A percentile compares a stretch with the other conserved stretches of the same genome.
phyloP scores from a whole-genome alignment of 2,888 invertebrate genomes.

The Zeuzera pyrina region DNA sequence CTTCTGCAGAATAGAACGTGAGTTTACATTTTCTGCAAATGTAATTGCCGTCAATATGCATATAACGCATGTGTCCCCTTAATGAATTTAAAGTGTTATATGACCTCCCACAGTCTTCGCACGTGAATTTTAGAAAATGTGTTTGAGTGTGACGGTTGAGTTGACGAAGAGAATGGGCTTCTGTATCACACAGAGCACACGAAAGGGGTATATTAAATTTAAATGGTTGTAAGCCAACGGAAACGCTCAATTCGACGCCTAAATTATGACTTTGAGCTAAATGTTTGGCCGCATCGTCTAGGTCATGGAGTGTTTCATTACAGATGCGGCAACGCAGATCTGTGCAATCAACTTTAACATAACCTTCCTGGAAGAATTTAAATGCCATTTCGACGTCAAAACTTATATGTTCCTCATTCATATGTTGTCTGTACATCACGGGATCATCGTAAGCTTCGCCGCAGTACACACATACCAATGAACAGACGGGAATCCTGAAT shows the following conservation, averaged over 20 bases:
- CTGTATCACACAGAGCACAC: constrained; percentile 24
- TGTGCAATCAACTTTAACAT: constrained; percentile 26
- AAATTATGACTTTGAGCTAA: constrained; percentile 15
- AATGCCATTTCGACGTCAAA: constrained; percentile 17
- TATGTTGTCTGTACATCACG: constrained; percentile 26
- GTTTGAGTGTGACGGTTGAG: constrained; percentile 29
- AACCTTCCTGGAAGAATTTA: constrained; percentile 14
- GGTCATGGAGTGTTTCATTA: constrained; percentile 10
- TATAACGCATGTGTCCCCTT: constrained; percentile 18
- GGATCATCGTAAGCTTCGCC: constrained; percentile 23
- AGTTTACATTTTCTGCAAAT: constrained; percentile 25
- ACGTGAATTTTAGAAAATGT: constrained; percentile 27
- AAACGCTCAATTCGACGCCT: constrained; percentile 12
- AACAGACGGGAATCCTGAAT: constrained; percentile 26
- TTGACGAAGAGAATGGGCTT: constrained; percentile 21
- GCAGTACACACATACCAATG: constrained; percentile 29
- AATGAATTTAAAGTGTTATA: constrained; percentile 12
- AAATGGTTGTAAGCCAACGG: constrained; percentile 24
- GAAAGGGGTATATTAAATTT: constrained; percentile 15
- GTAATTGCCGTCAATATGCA: constrained; percentile 15
- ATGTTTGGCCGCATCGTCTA: constrained; percentile 21
- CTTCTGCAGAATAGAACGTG: constrained; percentile 19
- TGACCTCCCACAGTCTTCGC: constrained; percentile 21
- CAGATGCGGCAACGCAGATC: constrained; percentile 27
- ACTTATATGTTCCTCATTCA: constrained; percentile 21